phyloP scores from a whole-genome alignment of 2,888 invertebrate genomes.

The Agelastica alni region DNA sequence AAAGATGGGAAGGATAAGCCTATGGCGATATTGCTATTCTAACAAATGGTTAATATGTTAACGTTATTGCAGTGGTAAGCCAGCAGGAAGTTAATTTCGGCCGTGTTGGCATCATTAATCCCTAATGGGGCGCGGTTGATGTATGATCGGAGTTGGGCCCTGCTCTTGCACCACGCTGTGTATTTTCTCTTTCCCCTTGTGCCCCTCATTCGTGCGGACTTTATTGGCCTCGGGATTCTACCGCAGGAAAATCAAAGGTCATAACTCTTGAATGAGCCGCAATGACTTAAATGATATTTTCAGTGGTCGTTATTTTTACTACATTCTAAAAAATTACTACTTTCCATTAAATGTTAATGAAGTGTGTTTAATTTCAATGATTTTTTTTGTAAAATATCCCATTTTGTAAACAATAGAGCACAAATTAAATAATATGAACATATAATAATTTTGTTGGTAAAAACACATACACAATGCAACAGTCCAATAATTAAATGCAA shows the following conservation, averaged over 20 bases:
- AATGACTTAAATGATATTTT: constrained; percentile 14
- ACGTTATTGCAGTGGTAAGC: constrained; percentile 59
- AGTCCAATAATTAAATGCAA: no score
- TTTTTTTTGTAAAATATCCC: background rate
- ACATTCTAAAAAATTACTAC: no score
- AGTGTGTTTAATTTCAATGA: background rate
- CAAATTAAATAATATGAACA: no score
- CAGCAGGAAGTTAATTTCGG: constrained; percentile 60
- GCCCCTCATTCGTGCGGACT: constrained; percentile 25
- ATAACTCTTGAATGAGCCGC: constrained; percentile 32
- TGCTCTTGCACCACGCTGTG: constrained; percentile 29
- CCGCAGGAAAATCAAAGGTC: constrained; percentile 37
- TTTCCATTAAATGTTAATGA: background rate
- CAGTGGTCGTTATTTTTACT: no score
- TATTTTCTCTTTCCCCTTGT: constrained; percentile 9
- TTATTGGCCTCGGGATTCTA: constrained; percentile 30
- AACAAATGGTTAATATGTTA: constrained; percentile 61
- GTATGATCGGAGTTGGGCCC: constrained; percentile 54
- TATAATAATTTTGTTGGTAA: no score
- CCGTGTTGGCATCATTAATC: constrained; percentile 59
- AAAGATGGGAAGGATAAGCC: constrained; percentile 44
- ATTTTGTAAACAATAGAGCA: background rate
- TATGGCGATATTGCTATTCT: constrained; percentile 53
- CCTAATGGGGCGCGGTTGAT: constrained; percentile 60
- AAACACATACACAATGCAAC: no score